Percentiles rank a stretch among this genome's conserved stretches.
These are phyloP conservation scores for Melieria picta DNA, from an alignment of 2,888 invertebrate species.

Conservation along the genomic window DNA sequence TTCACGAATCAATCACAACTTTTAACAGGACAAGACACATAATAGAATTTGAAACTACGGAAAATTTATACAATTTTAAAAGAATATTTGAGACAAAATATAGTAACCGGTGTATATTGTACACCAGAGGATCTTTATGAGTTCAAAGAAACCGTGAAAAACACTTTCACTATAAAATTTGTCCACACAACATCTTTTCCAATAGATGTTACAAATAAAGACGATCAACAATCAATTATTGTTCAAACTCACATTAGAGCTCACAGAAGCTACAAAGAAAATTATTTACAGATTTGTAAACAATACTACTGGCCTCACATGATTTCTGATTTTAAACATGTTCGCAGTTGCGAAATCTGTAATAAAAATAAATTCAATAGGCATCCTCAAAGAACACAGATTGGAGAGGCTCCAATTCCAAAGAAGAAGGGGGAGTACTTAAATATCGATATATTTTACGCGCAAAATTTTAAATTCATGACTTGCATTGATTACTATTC, in stretches of 20 bases:
- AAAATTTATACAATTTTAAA: constrained; percentile 29
- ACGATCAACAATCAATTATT: not conserved
- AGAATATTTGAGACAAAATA: constrained; percentile 33
- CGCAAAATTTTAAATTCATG: constrained; percentile 3
- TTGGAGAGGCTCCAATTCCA: no score
- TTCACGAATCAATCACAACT: constrained; percentile 16
- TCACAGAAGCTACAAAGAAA: no score
- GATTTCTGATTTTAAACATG: no score
- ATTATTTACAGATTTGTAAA: no score
- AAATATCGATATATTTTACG: not conserved
- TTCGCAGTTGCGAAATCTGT: no score
- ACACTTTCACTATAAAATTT: no score
- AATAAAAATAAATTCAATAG: no score
- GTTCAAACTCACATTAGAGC: not conserved
- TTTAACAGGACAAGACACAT: constrained; percentile 30
- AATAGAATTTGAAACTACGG: constrained; percentile 32
- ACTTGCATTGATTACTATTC: constrained; percentile 4
- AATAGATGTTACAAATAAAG: not conserved
- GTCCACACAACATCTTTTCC: not conserved
- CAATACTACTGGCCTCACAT: no score
- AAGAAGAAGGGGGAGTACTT: not conserved
- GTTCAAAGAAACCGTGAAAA: constrained; percentile 12
- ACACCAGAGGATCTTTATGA: constrained; percentile 26
- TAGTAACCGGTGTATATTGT: constrained; percentile 34
- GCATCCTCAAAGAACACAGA: no score